Evolutionary conservation across 2,113 vertebrate species (phyloP), one percentile per base, ranked within the genome.

Genomic region (Gobio gobio): DNA sequence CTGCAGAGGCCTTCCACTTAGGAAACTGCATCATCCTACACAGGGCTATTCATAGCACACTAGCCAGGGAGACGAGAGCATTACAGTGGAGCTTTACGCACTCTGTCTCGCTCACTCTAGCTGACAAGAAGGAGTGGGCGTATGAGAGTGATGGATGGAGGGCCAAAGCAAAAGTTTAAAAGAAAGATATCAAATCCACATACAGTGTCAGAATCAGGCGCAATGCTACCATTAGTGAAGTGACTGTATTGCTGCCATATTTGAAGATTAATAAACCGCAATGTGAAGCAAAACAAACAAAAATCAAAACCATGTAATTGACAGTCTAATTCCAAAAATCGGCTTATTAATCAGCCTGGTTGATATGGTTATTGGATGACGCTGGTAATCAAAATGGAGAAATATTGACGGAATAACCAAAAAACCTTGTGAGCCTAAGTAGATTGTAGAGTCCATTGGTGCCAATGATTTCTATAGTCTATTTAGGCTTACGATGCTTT

Each of bases 1-100:
- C 72, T 56, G 74, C 84, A 88, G 82, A 86, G 89, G 84, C 85
- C 86, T 84, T 89, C 89, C 87, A 78, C 83, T 82, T 86, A 92
- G 91, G 91, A 93, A 93, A 92, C 89, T 82, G 89, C 92, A 91
- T 90, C 85, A 91, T 88, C 91, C 91, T 87, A 90, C 91, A 93
- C 88, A 83, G 88, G 89, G 78, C 90, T 89, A 90, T 91, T 92
- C 91, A 90, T 90, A 90, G 86, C 86, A 76, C 78, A 66, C 86
- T 78, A 76, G 78, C 90, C 84, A 84, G 87, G 89, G 78, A 89
- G 61, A 78, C 36, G 76, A 89, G 86, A 78, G 88, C 70, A 87
- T 88, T 90, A 80, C 78, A 56, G 18, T 68, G 70, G 80, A 85
- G 79, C 77, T 85, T 73, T 90, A 85, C 85, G 47, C 73, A 47